phyloP scores from a whole-genome alignment of 2,797 vertebrate genomes.

The Clarias laeviceps region DNA sequence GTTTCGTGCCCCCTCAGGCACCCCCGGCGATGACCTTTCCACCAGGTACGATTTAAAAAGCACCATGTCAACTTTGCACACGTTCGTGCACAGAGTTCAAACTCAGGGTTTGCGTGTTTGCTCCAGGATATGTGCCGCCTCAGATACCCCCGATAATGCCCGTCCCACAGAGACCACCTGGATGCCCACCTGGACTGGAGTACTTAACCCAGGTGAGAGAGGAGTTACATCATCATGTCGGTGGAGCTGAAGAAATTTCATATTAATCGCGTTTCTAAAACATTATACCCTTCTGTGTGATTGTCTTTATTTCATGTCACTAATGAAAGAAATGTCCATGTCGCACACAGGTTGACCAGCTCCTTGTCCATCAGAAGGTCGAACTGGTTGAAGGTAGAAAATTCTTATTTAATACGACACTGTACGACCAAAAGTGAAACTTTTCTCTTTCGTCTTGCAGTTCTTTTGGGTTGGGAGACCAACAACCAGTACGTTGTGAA shows the following conservation, averaged over 20 bases:
- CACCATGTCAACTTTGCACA: background rate
- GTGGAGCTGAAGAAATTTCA: background rate
- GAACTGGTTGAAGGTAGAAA: conserved; percentile 51
- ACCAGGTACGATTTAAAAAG: conserved; percentile 22
- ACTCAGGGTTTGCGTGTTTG: background rate
- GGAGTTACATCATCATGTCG: background rate
- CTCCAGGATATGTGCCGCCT: conserved; percentile 35
- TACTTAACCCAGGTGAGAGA: conserved; percentile 70
- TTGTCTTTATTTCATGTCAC: background rate
- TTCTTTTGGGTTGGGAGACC: conserved; percentile 75
- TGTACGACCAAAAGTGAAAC: background rate
- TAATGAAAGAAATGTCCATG: too few relatives aligned
- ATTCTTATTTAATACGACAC: background rate
- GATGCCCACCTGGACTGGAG: conserved; percentile 80
- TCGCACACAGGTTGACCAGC: conserved; percentile 72
- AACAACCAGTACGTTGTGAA: conserved; percentile 80
- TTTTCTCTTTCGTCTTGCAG: conserved; percentile 41
- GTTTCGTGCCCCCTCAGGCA: conserved; percentile 26
- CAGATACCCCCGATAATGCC: conserved; percentile 61
- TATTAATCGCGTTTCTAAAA: background rate
- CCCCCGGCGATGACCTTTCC: conserved; percentile 66
- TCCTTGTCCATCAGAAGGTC: conserved; percentile 78
- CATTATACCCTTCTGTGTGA: background rate
- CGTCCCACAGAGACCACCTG: conserved; percentile 57
- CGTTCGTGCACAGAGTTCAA: background rate